Conservation (phyloP, 2,797 vertebrate genomes). For the Loris lydekkerianus region DNA sequence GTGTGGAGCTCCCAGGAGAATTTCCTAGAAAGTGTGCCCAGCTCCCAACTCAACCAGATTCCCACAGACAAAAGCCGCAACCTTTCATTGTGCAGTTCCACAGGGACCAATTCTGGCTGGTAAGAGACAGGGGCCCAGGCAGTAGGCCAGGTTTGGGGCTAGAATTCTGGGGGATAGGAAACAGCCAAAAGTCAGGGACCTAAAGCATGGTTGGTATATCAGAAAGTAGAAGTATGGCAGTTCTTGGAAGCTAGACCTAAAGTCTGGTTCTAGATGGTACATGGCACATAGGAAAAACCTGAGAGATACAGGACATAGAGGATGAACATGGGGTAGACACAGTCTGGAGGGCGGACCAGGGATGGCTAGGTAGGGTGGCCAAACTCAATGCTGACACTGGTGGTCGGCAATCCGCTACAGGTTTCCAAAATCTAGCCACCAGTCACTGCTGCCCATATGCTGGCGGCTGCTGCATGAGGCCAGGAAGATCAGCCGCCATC, state of each 20-base stretch:
- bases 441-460: background rate
- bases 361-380: background rate
- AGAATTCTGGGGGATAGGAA: background rate
- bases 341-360: background rate
- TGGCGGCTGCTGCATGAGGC: slow-evolving; percentile 54
- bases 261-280: background rate
- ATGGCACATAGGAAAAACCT: background rate
- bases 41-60: accelerated
- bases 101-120: accelerated
- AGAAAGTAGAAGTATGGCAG: background rate
- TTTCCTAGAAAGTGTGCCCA: accelerated
- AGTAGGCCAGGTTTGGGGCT: background rate
- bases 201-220: background rate
- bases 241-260: background rate
- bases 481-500: slow-evolving; percentile 59
- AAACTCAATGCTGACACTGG: background rate
- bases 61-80: accelerated
- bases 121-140: background rate
- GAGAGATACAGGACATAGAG: background rate
- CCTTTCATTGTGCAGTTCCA: accelerated
- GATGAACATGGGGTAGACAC: no score
- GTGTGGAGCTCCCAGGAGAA: background rate
- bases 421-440: accelerated
- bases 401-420: background rate
- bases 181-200: background rate